Evolutionary conservation across 2,113 vertebrate genomes (phyloP).

Genomic region (Myocastor coypus): DNA sequence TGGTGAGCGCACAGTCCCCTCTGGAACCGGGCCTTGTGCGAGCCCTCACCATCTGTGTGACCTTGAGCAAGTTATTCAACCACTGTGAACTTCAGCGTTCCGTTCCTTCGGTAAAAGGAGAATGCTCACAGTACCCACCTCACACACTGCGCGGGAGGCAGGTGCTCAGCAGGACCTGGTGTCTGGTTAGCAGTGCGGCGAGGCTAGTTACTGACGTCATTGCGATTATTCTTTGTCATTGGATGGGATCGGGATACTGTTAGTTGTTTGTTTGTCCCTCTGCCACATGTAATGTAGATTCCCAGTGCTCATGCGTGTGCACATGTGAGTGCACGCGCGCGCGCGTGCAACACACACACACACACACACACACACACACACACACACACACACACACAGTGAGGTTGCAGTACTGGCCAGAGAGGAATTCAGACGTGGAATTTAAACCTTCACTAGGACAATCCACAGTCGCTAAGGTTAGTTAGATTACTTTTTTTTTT

Average conservation of each 20-base stretch:
- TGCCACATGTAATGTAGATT: background rate
- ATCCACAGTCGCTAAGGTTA: background rate
- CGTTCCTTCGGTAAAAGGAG: background rate
- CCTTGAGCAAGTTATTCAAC: background rate
- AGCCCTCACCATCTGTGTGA: background rate
- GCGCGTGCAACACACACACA: too few species aligned
- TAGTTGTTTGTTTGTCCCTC: background rate
- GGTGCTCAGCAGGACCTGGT: background rate
- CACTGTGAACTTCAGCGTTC: background rate
- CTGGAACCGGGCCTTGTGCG: background rate
- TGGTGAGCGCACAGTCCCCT: background rate
- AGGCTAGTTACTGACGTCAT: accelerated
- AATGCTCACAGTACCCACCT: accelerated
- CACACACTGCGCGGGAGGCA: accelerated
- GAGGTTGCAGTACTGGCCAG: background rate
- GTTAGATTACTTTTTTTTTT: too few species aligned
- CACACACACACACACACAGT: background rate
- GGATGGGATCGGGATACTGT: background rate
- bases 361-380: too few species aligned
- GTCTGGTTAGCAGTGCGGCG: background rate
- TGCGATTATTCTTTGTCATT: background rate
- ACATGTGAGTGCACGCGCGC: too few species aligned
- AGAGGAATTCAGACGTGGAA: conserved; percentile 21
- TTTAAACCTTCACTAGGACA: background rate
- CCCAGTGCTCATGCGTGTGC: background rate